Base-by-base conservation (phyloP, 2,888 invertebrate genomes). In the Stramonita haemastoma region DNA sequence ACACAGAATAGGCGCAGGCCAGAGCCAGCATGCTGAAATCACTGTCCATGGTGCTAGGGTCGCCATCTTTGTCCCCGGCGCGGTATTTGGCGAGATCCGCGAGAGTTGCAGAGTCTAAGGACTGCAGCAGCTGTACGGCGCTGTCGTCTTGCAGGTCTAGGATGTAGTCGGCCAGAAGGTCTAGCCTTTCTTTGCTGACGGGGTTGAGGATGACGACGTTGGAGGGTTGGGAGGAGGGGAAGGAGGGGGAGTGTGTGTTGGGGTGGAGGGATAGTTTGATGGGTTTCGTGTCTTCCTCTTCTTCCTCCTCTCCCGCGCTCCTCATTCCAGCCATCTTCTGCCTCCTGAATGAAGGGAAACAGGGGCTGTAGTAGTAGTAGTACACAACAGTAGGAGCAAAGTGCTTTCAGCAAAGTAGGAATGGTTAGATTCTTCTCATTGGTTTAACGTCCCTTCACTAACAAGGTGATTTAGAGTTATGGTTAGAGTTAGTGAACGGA, bases 91-190 rank as follows among this genome's bases (percentile, higher is more conserved):
- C 1, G 2, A 84, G 84, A 29, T 84, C 84, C 11, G 29, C 6
- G 57, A 57, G 26, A 17, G 22, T 29, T 56, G 36, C 22, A 5
- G n/a, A 13, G 84, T 84, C 57, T 17, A 84, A 57, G 29, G 29
- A 13, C 19, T 84, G 26, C 36, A 84, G 29, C 11, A 84, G 57
- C 6, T 57, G 4, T 1, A 84, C n/a, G 84, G 84, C 84, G 22
- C 57, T 57, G 15, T 84, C 84, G n/a, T 84, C 84, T 5, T 84
- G 57, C 26, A 57, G 57, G 36, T 84, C 84, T 29, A 84, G 22
- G 84, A 84, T 84, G 57, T 29, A 57, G 57, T 84, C 84, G n/a
- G 36, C 84, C 84, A 84, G 19, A 17, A 56, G 84, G 36, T 84
- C 84, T 5, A 84, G 84, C 0, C 11, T n/a, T 5, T 22, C 57